Conservation (phyloP, 2,888 invertebrate species). For the Coecobrya sp. region DNA sequence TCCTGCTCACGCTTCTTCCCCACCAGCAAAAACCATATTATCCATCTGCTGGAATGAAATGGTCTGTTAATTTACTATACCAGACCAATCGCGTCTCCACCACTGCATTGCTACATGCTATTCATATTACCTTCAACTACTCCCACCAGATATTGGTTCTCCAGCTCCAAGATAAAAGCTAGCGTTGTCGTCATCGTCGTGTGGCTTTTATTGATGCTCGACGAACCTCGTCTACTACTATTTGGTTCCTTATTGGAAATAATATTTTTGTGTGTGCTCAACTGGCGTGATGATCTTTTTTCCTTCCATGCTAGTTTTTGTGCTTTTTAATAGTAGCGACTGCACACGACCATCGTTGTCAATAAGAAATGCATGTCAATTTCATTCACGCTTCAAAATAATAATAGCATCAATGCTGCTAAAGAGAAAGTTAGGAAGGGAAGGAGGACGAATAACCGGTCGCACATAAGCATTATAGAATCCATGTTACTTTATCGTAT, state of each 20-base stretch:
- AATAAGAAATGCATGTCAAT: not conserved
- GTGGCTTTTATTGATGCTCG: conserved; percentile 32
- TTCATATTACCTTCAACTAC: not conserved
- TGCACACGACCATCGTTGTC: not conserved
- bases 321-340: not conserved
- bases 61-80: conserved; percentile 66
- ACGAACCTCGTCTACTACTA: not conserved
- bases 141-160: not conserved
- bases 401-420: not conserved
- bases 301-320: not conserved
- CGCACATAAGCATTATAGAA: no score
- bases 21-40: not conserved
- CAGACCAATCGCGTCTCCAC: not conserved
- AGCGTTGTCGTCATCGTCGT: not conserved
- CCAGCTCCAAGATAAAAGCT: not conserved
- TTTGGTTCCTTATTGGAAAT: conserved; percentile 20
- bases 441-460: not conserved
- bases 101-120: not conserved
- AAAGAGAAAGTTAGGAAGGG: not conserved
- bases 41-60: conserved; percentile 62
- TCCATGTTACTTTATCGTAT: no score
- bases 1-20: not conserved
- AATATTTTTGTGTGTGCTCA: conserved; percentile 12
- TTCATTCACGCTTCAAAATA: conserved; percentile 28
- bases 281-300: conserved; percentile 14